Evolutionary conservation across 2,888 invertebrate species (phyloP), one percentile per base, ranked within the genome.

Genomic region (Fragum whitleyi): DNA sequence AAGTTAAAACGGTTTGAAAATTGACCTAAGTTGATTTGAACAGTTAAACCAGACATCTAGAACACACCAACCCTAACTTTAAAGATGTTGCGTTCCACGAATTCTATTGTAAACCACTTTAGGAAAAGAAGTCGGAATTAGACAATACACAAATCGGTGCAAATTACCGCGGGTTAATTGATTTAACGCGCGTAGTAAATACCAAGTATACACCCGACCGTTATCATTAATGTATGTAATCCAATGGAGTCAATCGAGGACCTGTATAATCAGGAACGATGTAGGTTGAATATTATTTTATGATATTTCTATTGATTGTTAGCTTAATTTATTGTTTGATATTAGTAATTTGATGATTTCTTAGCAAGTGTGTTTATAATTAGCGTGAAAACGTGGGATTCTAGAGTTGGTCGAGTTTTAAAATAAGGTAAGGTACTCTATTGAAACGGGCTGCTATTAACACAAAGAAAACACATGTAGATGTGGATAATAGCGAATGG

Each of bases 401-500:
- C 9, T n/a, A 23, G 6, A 57, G 57, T 57, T 28, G 11, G n/a
- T 6, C 57, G 57, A 6, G 47, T 47, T 47, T n/a, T 47, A n/a
- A 47, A 47, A 47, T 47, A 47, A 47, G 47, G 47, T 47, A 26
- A n/a, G n/a, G 65, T 65, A 39, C 36, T 39, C 65, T 39, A 65
- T 39, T 65, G 65, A 65, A 65, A 9, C 42, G 36, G 65, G 42
- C 65, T 65, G 65, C 65, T 65, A 23, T 61, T 65, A 65, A 65
- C 65, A 65, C 65, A 65, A 65, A 65, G 65, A 42, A 26, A 65
- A 42, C 65, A 65, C 65, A 65, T 65, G 65, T 65, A 65, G 65
- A 65, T 65, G 65, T 5, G 32, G 28, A 32, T 32, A 32, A 36
- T 32, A 32, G 32, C 59, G 11, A 59, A 16, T 28, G 9, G 32